Conservation (phyloP, 1,140 invertebrate species). For the Gonatopus flavifemur region DNA sequence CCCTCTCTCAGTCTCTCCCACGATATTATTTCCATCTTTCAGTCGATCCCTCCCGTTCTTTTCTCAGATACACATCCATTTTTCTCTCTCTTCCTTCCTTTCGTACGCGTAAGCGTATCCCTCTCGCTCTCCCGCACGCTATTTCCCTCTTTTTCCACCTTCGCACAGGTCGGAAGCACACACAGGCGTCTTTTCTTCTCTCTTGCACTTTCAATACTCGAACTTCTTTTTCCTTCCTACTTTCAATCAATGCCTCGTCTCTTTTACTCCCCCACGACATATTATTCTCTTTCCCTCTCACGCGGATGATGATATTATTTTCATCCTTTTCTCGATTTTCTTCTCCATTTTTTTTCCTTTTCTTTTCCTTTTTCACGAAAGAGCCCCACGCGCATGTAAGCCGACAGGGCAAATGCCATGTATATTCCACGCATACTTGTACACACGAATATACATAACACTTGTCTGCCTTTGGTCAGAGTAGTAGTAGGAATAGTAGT, state of each 20-base stretch:
- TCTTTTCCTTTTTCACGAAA: constrained; percentile 29
- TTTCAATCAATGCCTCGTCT: constrained; percentile 9
- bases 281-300: constrained; percentile 24
- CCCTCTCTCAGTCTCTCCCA: constrained; percentile 1
- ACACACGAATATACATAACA: too few species aligned
- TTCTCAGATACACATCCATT: not conserved
- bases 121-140: not conserved
- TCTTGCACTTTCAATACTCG: too few species aligned
- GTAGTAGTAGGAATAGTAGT: too few species aligned
- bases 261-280: constrained; percentile 4
- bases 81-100: constrained; percentile 1
- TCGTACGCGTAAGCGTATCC: constrained; percentile 1
- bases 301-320: constrained; percentile 25
- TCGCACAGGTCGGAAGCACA: too few species aligned
- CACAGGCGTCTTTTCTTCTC: not conserved
- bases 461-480: too few species aligned
- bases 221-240: not conserved
- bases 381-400: too few species aligned
- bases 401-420: too few species aligned
- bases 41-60: not conserved
- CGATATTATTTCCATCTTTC: constrained; percentile 4
- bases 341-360: constrained; percentile 21
- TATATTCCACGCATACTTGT: too few species aligned
- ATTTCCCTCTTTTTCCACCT: constrained; percentile 4
- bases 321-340: constrained; percentile 13